Conservation (phyloP, 2,113 vertebrate species). For the Sclerurus mexicanus region DNA sequence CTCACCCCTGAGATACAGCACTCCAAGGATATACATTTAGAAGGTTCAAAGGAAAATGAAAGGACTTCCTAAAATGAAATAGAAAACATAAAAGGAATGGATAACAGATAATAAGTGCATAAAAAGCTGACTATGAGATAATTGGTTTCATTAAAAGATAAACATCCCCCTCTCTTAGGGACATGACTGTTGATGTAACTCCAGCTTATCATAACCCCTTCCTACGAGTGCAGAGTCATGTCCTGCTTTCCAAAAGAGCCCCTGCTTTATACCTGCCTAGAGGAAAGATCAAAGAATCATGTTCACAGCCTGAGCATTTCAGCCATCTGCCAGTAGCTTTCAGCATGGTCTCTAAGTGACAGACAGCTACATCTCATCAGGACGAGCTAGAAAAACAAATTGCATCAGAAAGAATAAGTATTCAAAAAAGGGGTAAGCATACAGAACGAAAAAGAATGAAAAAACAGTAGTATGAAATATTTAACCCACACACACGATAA, state of each 20-base stretch:
- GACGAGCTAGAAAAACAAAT: neutral
- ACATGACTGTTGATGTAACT: neutral
- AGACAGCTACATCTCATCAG: neutral
- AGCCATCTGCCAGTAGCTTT: neutral
- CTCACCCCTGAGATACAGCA: neutral
- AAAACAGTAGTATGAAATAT: neutral
- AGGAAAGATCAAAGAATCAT: neutral
- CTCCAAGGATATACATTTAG: neutral
- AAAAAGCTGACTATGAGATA: neutral
- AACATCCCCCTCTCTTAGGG: neutral
- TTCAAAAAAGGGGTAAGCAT: neutral
- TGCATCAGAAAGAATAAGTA: neutral
- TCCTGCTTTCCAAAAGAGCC: neutral
- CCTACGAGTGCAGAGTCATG: neutral
- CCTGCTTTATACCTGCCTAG: neutral
- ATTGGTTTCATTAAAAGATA: constrained; percentile 30
- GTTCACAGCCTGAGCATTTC: neutral
- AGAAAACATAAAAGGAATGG: neutral
- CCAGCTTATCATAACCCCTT: neutral
- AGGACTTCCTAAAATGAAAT: neutral
- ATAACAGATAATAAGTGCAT: neutral
- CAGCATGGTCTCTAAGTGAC: neutral
- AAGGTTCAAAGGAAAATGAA: neutral
- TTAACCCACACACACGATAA: fast-evolving
- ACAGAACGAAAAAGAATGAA: neutral